Evolutionary conservation across 2,797 vertebrate genomes (phyloP).

Genomic region (Gorsachius magnificus): DNA sequence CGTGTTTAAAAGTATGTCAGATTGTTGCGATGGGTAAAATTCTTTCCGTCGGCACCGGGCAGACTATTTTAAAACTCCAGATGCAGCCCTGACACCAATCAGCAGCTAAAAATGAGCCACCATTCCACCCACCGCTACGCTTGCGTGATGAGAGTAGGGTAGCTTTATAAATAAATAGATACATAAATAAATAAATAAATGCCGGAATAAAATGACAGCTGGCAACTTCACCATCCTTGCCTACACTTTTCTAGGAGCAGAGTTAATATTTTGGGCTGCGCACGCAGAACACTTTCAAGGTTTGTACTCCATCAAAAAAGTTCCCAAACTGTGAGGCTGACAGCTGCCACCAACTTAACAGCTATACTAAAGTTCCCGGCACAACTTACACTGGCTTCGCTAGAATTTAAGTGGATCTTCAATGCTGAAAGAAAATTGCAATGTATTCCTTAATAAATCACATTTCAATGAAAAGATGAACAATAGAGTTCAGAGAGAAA

Average conservation of each 20-base stretch:
- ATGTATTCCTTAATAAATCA: neutral
- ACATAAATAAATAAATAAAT: neutral
- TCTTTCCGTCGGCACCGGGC: neutral
- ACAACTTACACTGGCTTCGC: neutral
- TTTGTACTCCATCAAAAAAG: conserved; percentile 7
- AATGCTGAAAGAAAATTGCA: neutral
- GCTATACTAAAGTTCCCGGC: neutral
- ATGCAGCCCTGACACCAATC: conserved; percentile 26
- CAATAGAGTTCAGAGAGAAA: neutral
- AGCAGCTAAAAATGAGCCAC: conserved; percentile 30
- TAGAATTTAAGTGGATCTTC: neutral
- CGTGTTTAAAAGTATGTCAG: conserved; percentile 29
- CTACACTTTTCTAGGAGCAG: conserved; percentile 11
- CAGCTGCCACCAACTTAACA: conserved; percentile 38
- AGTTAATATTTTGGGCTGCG: conserved; percentile 30
- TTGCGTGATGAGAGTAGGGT: neutral
- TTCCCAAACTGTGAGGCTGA: conserved; percentile 37
- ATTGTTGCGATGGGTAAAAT: neutral
- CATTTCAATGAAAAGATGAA: neutral
- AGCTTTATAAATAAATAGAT: neutral
- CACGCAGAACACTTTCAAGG: neutral
- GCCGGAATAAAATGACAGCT: conserved; percentile 22
- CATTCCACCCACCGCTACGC: neutral
- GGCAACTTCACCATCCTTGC: conserved; percentile 1
- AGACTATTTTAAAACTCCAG: conserved; percentile 18